phyloP scores from a whole-genome alignment of 1,140 invertebrate genomes.

The Amyelois transitella region DNA sequence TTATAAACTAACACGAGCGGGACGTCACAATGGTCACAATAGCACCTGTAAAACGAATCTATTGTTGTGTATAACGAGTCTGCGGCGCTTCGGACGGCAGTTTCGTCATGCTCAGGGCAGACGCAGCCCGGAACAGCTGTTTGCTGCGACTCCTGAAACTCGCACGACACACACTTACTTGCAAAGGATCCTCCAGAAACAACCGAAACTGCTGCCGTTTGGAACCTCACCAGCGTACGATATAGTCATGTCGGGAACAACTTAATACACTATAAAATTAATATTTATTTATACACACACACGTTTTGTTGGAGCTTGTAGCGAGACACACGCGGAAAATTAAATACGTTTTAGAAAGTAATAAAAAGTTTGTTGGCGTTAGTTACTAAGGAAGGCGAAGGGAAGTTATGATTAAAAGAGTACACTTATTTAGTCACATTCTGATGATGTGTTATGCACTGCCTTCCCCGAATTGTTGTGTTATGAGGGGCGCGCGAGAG shows the following conservation, averaged over 20 bases:
- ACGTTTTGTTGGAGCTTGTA: conserved; percentile 61
- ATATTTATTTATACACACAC: conserved; percentile 68
- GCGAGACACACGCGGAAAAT: conserved; percentile 69
- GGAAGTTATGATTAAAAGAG: conserved; percentile 44
- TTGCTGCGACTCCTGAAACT: conserved; percentile 21
- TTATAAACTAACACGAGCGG: conserved; percentile 26
- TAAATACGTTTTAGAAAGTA: conserved; percentile 71
- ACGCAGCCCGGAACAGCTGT: conserved; percentile 38
- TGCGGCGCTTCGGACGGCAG: conserved; percentile 22
- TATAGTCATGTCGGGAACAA: conserved; percentile 81
- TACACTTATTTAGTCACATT: conserved; percentile 66
- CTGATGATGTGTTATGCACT: conserved; percentile 50
- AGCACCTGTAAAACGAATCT: conserved; percentile 14
- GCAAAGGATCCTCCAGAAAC: conserved; percentile 89
- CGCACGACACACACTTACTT: conserved; percentile 79
- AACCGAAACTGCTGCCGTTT: conserved; percentile 92
- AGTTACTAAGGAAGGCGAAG: conserved; percentile 47
- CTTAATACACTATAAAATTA: conserved; percentile 55
- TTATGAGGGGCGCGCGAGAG: conserved; percentile 37
- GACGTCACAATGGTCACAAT: conserved; percentile 29
- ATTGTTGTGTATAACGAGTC: conserved; percentile 28
- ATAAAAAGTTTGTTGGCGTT: conserved; percentile 55
- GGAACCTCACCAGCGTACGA: conserved; percentile 91
- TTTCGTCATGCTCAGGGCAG: conserved; percentile 28
- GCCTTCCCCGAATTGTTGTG: conserved; percentile 42